These are phyloP conservation scores for Beroe ovata DNA, from an alignment of 37 sponge, comb jelly and placozoan species.

Conservation along the genomic window DNA sequence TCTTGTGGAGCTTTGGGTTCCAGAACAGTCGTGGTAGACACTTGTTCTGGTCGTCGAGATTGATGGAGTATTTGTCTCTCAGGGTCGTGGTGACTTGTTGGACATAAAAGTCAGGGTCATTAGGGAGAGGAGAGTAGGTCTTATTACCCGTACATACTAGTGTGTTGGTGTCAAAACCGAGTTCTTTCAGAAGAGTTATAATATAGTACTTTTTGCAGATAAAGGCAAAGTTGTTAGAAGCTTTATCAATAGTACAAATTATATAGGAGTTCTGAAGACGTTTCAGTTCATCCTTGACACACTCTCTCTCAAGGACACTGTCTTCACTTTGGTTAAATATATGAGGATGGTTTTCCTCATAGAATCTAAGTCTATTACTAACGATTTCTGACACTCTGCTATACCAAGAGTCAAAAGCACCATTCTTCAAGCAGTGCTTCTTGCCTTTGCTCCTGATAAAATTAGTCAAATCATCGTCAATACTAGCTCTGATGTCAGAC, in stretches of 20 bases:
- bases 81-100: not conserved
- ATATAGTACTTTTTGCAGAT: not conserved
- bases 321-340: not conserved
- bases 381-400: not conserved
- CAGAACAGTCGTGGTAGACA: not conserved
- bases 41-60: not conserved
- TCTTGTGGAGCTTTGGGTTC: not conserved
- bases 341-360: not conserved
- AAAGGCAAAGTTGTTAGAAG: not conserved
- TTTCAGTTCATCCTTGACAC: not conserved
- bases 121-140: not conserved
- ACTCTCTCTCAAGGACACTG: not conserved
- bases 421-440: not conserved
- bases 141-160: not conserved
- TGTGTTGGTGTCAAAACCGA: not conserved
- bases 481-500: not conserved
- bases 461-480: not conserved
- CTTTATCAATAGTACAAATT: not conserved
- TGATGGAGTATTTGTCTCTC: not conserved
- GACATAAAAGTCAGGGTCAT: not conserved
- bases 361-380: not conserved
- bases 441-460: not conserved
- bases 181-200: not conserved
- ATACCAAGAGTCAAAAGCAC: not conserved
- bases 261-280: not conserved